Evolutionary conservation across 30 jellyfish, hydroid and myxozoan genomes (phyloP).

Genomic region (Mastigias papua): DNA sequence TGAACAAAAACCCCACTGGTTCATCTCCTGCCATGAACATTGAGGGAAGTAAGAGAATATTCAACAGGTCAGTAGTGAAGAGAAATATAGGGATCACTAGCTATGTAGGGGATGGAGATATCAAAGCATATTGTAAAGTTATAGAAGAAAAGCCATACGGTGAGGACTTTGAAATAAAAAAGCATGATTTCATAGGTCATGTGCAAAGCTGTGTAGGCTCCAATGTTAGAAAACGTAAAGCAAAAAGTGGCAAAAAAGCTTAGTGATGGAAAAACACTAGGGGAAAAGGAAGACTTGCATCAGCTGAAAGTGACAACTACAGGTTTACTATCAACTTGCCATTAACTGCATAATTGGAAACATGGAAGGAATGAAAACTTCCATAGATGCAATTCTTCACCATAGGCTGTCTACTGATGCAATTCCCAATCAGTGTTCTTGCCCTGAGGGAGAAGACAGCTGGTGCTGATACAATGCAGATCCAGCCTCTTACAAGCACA

Average conservation of each 20-base stretch:
- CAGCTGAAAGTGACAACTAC: constrained; percentile 41
- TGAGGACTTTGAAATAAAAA: constrained; percentile 15
- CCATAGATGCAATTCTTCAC: constrained; percentile 20
- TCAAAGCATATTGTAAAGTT: background rate
- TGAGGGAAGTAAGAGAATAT: background rate
- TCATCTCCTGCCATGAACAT: background rate
- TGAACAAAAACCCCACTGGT: constrained; percentile 3
- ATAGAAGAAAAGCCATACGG: constrained; percentile 17
- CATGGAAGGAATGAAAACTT: constrained; percentile 27
- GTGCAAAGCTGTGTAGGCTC: constrained; percentile 45
- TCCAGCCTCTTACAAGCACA: too few species aligned
- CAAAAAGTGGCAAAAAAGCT: background rate
- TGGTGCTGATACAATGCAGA: too few species aligned
- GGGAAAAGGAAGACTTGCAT: constrained; percentile 50
- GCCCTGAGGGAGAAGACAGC: too few species aligned
- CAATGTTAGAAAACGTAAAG: constrained; percentile 10
- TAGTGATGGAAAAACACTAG: background rate
- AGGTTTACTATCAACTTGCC: constrained; percentile 37
- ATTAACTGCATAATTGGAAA: constrained; percentile 18
- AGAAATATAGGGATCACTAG: background rate
- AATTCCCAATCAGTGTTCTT: too few species aligned
- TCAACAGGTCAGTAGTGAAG: background rate
- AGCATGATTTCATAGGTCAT: constrained; percentile 14
- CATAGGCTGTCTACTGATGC: constrained; percentile 22
- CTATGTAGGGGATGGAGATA: constrained; percentile 16